A percentile compares a stretch with the other conserved stretches of the same genome.
Evolutionary conservation across 2,797 vertebrate genomes (phyloP).

Genomic region (Pterois miles): DNA sequence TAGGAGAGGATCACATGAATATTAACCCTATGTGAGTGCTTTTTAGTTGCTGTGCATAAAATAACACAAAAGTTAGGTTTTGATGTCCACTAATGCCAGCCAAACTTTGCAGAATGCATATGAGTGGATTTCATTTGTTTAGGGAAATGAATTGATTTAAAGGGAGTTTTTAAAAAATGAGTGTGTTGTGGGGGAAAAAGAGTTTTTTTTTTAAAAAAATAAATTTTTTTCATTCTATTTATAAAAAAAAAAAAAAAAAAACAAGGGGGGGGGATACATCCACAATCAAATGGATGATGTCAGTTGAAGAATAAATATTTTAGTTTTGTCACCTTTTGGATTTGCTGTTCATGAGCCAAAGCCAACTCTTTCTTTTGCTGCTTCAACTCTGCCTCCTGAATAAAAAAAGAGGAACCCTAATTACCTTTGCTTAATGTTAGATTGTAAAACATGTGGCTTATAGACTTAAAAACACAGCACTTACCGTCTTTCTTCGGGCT

Average conservation of each 20-base stretch:
- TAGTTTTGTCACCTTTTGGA: conserved; percentile 64
- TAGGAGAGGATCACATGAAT: neutral
- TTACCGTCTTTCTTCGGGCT: conserved; percentile 53
- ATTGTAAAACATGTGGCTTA: neutral
- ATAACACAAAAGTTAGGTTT: neutral
- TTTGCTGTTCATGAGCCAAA: conserved; percentile 53
- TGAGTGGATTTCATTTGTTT: neutral
- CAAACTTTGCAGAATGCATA: neutral
- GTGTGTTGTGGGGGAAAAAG: conserved; percentile 51
- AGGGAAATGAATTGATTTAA: conserved; percentile 58
- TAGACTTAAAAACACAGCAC: neutral
- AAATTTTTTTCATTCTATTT: no score
- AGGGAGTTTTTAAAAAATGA: conserved; percentile 58
- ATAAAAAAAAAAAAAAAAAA: no score
- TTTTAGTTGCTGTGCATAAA: neutral
- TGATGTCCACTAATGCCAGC: neutral
- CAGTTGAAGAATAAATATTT: neutral
- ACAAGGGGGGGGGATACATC: no score
- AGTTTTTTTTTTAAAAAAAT: no score
- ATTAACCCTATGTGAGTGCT: neutral
- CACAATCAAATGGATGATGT: neutral
- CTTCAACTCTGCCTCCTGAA: conserved; percentile 69
- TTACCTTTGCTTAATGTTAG: neutral
- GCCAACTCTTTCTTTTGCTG: conserved; percentile 61
- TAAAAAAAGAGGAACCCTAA: neutral